These are phyloP conservation scores for Eupithecia dodoneata DNA, from an alignment of 2,888 invertebrate species.

Conservation along the genomic window DNA sequence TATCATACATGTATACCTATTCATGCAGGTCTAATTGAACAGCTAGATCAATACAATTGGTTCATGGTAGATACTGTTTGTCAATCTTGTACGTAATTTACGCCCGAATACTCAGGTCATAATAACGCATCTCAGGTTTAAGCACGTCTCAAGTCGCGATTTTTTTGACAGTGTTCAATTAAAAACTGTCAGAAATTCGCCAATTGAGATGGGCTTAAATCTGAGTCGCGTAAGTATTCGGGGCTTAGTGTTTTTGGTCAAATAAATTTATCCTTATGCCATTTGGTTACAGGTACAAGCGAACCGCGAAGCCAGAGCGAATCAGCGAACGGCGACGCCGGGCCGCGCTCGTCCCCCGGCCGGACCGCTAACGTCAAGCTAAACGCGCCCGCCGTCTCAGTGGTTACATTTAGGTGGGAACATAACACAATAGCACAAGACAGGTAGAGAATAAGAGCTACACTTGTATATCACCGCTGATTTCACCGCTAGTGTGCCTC, in stretches of 20 bases:
- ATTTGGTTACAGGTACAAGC: conserved; percentile 41
- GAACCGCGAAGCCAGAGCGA: conserved; percentile 47
- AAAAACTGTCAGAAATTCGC: too few relatives aligned
- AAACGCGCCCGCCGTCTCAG: conserved; percentile 91
- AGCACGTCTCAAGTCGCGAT: too few relatives aligned
- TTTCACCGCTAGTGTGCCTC: conserved; percentile 45
- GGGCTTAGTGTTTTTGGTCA: neutral
- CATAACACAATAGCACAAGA: conserved; percentile 84
- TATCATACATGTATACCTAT: too few relatives aligned
- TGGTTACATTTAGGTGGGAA: conserved; percentile 97
- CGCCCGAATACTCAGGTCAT: too few relatives aligned
- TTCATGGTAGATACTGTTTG: too few relatives aligned
- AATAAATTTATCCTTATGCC: neutral
- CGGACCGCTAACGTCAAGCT: conserved; percentile 80
- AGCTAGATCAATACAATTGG: too few relatives aligned
- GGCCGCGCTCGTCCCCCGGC: conserved; percentile 67
- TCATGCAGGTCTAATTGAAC: too few relatives aligned
- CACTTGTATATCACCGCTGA: conserved; percentile 57
- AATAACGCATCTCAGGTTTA: too few relatives aligned
- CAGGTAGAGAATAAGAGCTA: conserved; percentile 88
- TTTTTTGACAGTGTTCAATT: too few relatives aligned
- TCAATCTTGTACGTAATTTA: neutral
- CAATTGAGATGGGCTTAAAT: too few relatives aligned
- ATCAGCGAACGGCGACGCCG: conserved; percentile 62
- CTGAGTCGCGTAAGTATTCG: too few relatives aligned